Conservation (phyloP, 2,113 vertebrate species). For the Corydoras maculifer region DNA sequence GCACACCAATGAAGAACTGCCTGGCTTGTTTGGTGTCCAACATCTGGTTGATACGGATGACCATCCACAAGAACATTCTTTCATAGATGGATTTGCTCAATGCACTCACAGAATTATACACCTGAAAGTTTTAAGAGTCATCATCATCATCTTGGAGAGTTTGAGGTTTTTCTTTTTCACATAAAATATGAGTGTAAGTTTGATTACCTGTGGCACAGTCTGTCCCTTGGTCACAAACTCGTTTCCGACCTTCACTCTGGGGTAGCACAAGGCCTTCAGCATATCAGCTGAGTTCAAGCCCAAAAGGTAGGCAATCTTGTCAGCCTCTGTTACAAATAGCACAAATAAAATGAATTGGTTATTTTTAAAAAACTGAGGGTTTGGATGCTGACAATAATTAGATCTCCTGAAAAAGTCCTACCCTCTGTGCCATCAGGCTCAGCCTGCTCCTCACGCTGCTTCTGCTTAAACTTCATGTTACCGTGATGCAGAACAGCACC, state of each 20-base stretch:
- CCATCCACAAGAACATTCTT: slow-evolving; percentile 68
- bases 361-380: not conserved
- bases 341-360: not conserved
- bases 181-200: not conserved
- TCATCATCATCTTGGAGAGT: not conserved
- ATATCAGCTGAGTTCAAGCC: slow-evolving; percentile 56
- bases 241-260: slow-evolving; percentile 52
- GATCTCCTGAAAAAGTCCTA: slow-evolving; percentile 30
- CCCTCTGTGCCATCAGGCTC: slow-evolving; percentile 70
- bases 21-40: slow-evolving; percentile 63
- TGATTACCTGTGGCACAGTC: slow-evolving; percentile 50
- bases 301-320: slow-evolving; percentile 52
- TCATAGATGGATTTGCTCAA: slow-evolving; percentile 64
- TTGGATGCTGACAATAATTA: slow-evolving; percentile 21
- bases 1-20: slow-evolving; percentile 41
- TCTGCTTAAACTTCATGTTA: slow-evolving; percentile 76
- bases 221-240: slow-evolving; percentile 55
- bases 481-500: slow-evolving; percentile 68
- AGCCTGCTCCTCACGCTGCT: slow-evolving; percentile 72
- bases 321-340: slow-evolving; percentile 40
- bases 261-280: slow-evolving; percentile 51
- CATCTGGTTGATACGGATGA: slow-evolving; percentile 64
- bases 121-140: slow-evolving; percentile 37
- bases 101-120: slow-evolving; percentile 52
- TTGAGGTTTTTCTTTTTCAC: not conserved